Base-by-base conservation (phyloP, 2,113 vertebrate species). In the Corythornis cristatus region DNA sequence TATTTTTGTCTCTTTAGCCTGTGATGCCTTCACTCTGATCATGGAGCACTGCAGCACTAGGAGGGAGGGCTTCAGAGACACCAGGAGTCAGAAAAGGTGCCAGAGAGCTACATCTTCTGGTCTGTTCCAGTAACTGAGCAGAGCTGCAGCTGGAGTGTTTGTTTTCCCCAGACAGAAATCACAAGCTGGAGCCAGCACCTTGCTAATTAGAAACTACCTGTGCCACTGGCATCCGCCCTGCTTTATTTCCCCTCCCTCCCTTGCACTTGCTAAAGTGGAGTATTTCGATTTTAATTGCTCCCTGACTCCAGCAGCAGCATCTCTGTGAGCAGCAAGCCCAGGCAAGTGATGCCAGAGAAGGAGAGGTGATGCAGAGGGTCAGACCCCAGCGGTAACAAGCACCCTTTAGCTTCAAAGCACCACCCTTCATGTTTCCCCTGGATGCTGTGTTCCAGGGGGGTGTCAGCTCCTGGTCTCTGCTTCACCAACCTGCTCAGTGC, bases 91-190 rank as follows among this genome's bases (percentile, higher is more conserved):
- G 82, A 95, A 77, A 88, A 93, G 84, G 91, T 88, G 89, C 91
- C 87, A 60, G 89, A 93, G 96, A 95, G 95, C 95, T 92, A 92
- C 96, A 93, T 85, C 96, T 95, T 87, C 93, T 90, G 82, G 93
- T 64, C 60, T 76, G 40, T 88, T 66, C 56, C 64, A 66, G 95
- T 51, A 92, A 87, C 25, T 82, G 88, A 95, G 83, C 79, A 6
- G 73, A 40, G 61, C 74, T 89, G 73, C 86, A 6, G 54, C 3
- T 0, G 61, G 26, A 80, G 45, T 2, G 7, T 11, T 81, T 33
- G 0, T 10, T n/a, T 42, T 35, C 29, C 42, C 60, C 42, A 7
- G 51, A n/a, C 1, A 37, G 1, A 45, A 61, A 70, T 9, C 25
- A 2, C 8, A 26, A 54, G 51, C 75, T 29, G 50, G 16, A 75